phyloP scores from a whole-genome alignment of 2,797 vertebrate species.

The Mergus octosetaceus region DNA sequence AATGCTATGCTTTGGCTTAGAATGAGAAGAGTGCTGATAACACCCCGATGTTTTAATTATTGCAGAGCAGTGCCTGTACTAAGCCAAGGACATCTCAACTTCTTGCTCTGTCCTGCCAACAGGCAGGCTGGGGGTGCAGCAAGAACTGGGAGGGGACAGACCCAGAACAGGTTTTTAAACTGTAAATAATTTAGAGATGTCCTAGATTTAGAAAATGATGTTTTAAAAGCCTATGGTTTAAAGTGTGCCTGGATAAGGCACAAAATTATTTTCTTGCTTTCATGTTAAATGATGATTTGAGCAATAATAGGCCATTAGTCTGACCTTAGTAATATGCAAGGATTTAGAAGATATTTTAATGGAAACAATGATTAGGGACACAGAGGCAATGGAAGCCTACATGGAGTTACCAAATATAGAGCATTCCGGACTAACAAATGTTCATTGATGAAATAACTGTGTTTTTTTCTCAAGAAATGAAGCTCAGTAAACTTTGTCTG shows the following conservation, averaged over 20 bases:
- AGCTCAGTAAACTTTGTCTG: not conserved
- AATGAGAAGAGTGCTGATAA: too few relatives aligned
- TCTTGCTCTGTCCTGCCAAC: too few relatives aligned
- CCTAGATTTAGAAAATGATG: conserved; percentile 43
- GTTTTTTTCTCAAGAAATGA: not conserved
- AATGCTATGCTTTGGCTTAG: too few relatives aligned
- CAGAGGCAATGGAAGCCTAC: not conserved
- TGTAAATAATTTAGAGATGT: conserved; percentile 60
- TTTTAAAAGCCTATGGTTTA: conserved; percentile 46
- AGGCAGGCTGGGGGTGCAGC: too few relatives aligned
- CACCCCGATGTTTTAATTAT: too few relatives aligned
- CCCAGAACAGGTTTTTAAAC: conserved; percentile 37
- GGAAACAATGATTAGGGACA: not conserved
- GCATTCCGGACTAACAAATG: not conserved
- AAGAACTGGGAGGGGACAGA: too few relatives aligned
- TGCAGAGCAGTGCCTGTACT: too few relatives aligned
- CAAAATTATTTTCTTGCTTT: not conserved
- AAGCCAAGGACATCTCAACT: too few relatives aligned
- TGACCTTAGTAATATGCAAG: not conserved
- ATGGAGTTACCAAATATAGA: not conserved
- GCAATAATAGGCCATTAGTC: not conserved
- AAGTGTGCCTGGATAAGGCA: conserved; percentile 6
- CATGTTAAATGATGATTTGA: not conserved
- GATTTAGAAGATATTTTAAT: not conserved
- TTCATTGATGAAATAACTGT: not conserved